Evolutionary conservation across 2,797 vertebrate species (phyloP), one percentile per base, ranked within the genome.

Genomic region (Tiaroga cobitis): DNA sequence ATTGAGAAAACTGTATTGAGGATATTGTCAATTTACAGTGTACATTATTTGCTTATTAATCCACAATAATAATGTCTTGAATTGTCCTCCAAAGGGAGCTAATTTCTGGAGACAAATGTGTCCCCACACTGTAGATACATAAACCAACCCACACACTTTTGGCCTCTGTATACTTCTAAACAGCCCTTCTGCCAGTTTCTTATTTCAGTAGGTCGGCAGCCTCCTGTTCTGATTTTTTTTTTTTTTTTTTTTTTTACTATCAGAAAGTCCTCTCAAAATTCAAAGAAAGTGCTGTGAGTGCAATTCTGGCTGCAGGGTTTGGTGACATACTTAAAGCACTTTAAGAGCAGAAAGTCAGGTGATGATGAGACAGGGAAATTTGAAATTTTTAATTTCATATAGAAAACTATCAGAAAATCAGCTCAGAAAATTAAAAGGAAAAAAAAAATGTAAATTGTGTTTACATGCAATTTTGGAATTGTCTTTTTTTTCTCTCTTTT

Each of bases 191-290:
- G 21, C 3, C 2, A 65, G 29, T 29, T 51, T 81, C 32, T 11
- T 39, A 37, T 16, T 81, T 2, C 43, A 81, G 4, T 8, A 10
- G 24, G 19, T 13, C 2, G 21, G 6, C 32, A 76, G 34, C 34
- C 15, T 78, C 37, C 34, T 29, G 37, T 78, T 78, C 8, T 10
- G 24, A 61, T 10, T 34, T 1, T 16, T n/a, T 46, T 18, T 29
- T 3, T 32, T 29, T 26, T 19, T 61, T 10, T 26, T 15, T 26
- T 29, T 78, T 63, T 78, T n/a, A 41, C 56, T 29, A 59, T 77
- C 34, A 77, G 51, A 83, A 68, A 77, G 54, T 26, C 21, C 69
- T 51, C 5, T 74, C 15, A 32, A 49, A 63, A 63, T 46, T 63
- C 39, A 75, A 26, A 5, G 43, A 43, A 65, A 43, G 19, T 75